Evolutionary conservation across 2,113 vertebrate genomes (phyloP).

Genomic region (Fregata magnificens): DNA sequence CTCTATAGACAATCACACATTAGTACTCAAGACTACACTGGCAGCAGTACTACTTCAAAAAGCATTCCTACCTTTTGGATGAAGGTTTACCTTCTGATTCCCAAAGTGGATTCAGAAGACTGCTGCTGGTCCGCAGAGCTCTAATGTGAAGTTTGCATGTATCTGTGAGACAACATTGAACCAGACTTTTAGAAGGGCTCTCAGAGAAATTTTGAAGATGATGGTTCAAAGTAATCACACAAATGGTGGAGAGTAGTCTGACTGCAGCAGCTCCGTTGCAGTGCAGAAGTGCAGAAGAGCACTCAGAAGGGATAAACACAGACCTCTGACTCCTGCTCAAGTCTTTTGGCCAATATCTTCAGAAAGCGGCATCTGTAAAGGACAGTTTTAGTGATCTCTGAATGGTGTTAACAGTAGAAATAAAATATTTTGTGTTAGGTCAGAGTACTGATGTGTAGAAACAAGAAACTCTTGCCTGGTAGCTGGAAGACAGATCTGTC

Average conservation of each 20-base stretch:
- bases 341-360: background rate
- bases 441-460: background rate
- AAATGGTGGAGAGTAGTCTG: background rate
- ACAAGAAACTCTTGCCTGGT: background rate
- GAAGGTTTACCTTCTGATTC: background rate
- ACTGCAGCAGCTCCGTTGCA: fast-evolving
- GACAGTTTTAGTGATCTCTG: background rate
- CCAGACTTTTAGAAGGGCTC: background rate
- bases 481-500: background rate
- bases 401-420: background rate
- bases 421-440: background rate
- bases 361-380: background rate
- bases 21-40: background rate
- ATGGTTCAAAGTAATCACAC: background rate
- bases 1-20: fast-evolving
- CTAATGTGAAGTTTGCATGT: fast-evolving
- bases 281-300: background rate
- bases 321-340: background rate
- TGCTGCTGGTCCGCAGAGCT: background rate
- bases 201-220: background rate
- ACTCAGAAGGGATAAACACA: background rate
- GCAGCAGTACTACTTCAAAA: background rate
- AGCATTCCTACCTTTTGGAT: background rate
- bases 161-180: background rate
- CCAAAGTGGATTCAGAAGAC: background rate